Evolutionary conservation across 2,888 invertebrate species (phyloP), one percentile per base, ranked within the genome.

Genomic region (Gnatocerus cornutus): DNA sequence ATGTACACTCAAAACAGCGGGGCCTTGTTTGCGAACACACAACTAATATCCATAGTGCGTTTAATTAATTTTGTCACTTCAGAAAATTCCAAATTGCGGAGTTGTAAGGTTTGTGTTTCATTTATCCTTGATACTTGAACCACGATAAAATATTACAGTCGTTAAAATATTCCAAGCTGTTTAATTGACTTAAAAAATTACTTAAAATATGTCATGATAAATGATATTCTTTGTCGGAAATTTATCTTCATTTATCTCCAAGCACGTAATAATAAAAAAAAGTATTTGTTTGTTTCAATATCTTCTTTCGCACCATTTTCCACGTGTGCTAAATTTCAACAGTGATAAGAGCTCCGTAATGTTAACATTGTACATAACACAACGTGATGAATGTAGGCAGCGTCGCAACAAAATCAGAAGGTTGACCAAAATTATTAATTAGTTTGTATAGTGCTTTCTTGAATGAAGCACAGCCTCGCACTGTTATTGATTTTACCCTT

Each of bases 401-500:
- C 29, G 9, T 14, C 48, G n/a, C 29, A 46, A 29, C 29, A 50
- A 50, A 50, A 50, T 50, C 13, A 12, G n/a, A 50, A 50, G 48
- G 48, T 50, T 27, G 48, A 50, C 48, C 48, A 29, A 50, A 50
- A 50, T 50, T 50, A 50, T 10, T 50, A 50, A 50, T 50, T 53
- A 53, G 53, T 53, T 53, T 37, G 27, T n/a, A 53, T 37, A 37
- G 12, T 50, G 48, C 29, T 50, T 46, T 13, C 46, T n/a, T 7
- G 46, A 16, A 46, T 13, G 46, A 14, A 16, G 46, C 46, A 46
- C 13, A 14, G 21, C 9, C 27, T 50, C 48, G 48, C 48, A n/a
- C n/a, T 29, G 21, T 0, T 50, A 50, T 50, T 29, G 48, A 50
- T 50, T 50, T 50, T 50, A 27, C 48, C n/a, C 53, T 37, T 13